Conservation (phyloP, 2,797 vertebrate species). For the Semaprochilodus insignis region DNA sequence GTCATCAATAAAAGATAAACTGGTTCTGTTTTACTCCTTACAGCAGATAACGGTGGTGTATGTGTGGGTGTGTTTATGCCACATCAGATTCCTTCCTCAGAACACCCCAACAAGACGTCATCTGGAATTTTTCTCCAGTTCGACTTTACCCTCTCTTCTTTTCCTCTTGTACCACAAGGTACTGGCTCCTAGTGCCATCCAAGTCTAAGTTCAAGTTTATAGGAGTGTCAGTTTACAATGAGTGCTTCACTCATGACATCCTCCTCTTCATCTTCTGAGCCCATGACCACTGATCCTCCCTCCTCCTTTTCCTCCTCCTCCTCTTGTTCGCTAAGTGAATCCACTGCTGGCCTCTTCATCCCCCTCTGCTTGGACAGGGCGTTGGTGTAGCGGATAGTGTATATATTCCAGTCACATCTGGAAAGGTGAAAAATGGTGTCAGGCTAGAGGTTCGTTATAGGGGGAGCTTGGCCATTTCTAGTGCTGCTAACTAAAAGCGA, state of each 20-base stretch:
- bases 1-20: not conserved
- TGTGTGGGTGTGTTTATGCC: not conserved
- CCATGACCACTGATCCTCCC: constrained; percentile 37
- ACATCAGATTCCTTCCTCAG: not conserved
- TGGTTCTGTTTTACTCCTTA: not conserved
- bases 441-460: not conserved
- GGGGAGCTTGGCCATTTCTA: too few relatives aligned
- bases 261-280: constrained; percentile 60
- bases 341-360: constrained; percentile 79
- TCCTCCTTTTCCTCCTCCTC: constrained; percentile 47
- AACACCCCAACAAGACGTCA: not conserved
- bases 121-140: not conserved
- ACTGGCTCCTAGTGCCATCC: not conserved
- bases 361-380: constrained; percentile 89
- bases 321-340: constrained; percentile 47
- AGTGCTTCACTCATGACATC: constrained; percentile 70
- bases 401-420: constrained; percentile 97
- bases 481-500: too few relatives aligned
- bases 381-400: constrained; percentile 85
- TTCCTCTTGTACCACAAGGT: not conserved
- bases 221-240: constrained; percentile 65
- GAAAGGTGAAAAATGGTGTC: constrained; percentile 23
- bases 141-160: not conserved
- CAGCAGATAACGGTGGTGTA: not conserved
- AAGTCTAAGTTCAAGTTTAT: not conserved